phyloP scores from a whole-genome alignment of 2,888 invertebrate genomes.

The Coleophora flavipennella region DNA sequence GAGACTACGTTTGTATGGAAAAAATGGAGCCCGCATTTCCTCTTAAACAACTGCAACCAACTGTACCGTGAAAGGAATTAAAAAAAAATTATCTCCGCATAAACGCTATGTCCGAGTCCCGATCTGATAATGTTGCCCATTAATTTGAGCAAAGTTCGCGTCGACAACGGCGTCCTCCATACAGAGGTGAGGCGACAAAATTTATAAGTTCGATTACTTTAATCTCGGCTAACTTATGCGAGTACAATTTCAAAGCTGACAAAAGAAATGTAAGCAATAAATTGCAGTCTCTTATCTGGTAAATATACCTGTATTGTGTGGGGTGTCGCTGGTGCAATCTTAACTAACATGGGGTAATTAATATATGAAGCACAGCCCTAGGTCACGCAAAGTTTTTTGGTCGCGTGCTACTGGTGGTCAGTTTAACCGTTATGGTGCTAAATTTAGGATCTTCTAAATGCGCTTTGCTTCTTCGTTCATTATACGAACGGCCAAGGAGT shows the following conservation, averaged over 20 bases:
- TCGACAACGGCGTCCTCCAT: slow-evolving; percentile 66
- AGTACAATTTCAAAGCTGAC: slow-evolving; percentile 73
- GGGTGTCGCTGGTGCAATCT: slow-evolving; percentile 52
- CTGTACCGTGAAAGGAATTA: slow-evolving; percentile 22
- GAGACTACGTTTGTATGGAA: too few species aligned
- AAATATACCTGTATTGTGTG: slow-evolving; percentile 60
- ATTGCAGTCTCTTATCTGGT: slow-evolving; percentile 61
- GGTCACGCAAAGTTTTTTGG: slow-evolving; percentile 56
- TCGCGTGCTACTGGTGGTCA: slow-evolving; percentile 37
- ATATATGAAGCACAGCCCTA: slow-evolving; percentile 58
- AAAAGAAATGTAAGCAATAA: slow-evolving; percentile 73
- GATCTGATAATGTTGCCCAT: slow-evolving; percentile 71
- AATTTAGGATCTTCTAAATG: slow-evolving; percentile 25
- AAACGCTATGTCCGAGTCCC: slow-evolving; percentile 69
- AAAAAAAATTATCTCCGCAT: slow-evolving; percentile 70
- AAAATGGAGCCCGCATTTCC: too few species aligned
- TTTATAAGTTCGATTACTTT: slow-evolving; percentile 74
- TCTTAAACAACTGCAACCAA: too few species aligned
- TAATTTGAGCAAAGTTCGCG: slow-evolving; percentile 72
- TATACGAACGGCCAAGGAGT: too few species aligned
- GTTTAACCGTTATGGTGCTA: slow-evolving; percentile 42
- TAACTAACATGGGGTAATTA: slow-evolving; percentile 63
- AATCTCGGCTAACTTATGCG: slow-evolving; percentile 73
- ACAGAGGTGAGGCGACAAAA: slow-evolving; percentile 73
- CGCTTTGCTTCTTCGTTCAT: slow-evolving; percentile 4